Evolutionary conservation across 1,140 invertebrate genomes (phyloP).

Genomic region (Ooceraea biroi): DNA sequence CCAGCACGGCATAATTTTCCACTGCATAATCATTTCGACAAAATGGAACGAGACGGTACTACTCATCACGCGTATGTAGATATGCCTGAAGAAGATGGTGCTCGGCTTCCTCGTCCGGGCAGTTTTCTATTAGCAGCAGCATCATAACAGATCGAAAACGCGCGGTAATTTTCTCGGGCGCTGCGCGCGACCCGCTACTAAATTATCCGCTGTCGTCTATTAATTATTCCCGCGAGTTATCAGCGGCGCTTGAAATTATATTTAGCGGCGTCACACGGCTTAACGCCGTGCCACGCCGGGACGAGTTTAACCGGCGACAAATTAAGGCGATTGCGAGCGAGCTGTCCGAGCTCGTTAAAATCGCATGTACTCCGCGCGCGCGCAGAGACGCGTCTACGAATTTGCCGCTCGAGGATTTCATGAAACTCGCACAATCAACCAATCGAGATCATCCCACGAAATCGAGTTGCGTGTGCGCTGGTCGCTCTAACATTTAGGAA

Average conservation of each 20-base stretch:
- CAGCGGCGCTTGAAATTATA: constrained; percentile 61
- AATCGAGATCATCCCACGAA: constrained; percentile 52
- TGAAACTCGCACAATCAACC: constrained; percentile 33
- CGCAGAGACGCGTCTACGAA: constrained; percentile 45
- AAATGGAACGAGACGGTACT: constrained; percentile 10
- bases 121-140: constrained; percentile 45
- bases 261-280: constrained; percentile 52
- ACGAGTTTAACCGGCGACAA: constrained; percentile 61
- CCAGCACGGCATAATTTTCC: not conserved
- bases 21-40: not conserved
- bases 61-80: not conserved
- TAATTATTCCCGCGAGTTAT: constrained; percentile 37
- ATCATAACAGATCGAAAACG: constrained; percentile 26
- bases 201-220: constrained; percentile 23
- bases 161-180: constrained; percentile 13
- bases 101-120: constrained; percentile 52
- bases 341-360: constrained; percentile 67
- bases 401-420: constrained; percentile 41
- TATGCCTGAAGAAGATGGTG: constrained; percentile 12
- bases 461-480: constrained; percentile 1
- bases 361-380: constrained; percentile 65
- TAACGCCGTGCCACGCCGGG: constrained; percentile 41
- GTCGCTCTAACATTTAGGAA: not conserved
- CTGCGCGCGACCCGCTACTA: constrained; percentile 7
- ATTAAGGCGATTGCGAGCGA: constrained; percentile 69